These are phyloP conservation scores for Acleris holmiana DNA, from an alignment of 2,888 invertebrate species.

Conservation along the genomic window DNA sequence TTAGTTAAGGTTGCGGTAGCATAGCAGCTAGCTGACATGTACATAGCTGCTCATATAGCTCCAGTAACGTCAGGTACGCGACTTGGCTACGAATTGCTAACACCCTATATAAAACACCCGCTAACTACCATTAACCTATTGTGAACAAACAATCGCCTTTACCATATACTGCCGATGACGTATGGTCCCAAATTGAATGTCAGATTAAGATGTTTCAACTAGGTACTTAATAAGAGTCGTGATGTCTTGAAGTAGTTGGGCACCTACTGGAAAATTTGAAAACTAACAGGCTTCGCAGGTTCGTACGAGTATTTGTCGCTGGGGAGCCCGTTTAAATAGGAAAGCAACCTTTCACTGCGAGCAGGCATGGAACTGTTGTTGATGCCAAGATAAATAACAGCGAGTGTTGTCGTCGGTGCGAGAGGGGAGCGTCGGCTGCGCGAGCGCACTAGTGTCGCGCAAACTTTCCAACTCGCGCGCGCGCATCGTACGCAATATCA, in stretches of 20 bases:
- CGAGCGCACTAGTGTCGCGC: slow-evolving; percentile 49
- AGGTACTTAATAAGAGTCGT: too few relatives aligned
- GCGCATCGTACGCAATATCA: slow-evolving; percentile 46
- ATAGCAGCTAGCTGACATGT: too few relatives aligned
- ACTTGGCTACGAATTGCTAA: slow-evolving; percentile 12
- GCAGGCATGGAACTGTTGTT: slow-evolving; percentile 31
- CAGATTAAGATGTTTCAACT: too few relatives aligned
- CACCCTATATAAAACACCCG: slow-evolving; percentile 1
- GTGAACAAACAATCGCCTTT: slow-evolving; percentile 26
- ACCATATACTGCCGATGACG: slow-evolving; percentile 11
- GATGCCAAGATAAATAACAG: slow-evolving; percentile 30
- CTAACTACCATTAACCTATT: slow-evolving; percentile 16
- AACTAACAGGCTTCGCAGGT: slow-evolving; percentile 34
- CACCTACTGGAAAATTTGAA: slow-evolving; percentile 20
- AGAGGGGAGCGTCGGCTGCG: slow-evolving; percentile 42
- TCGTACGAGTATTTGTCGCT: slow-evolving; percentile 41
- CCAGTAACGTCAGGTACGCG: neutral
- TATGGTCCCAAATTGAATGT: neutral
- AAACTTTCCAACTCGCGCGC: slow-evolving; percentile 55
- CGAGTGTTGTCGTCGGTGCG: slow-evolving; percentile 43
- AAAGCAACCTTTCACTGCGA: slow-evolving; percentile 48
- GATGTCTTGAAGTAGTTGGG: too few relatives aligned
- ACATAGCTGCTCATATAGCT: too few relatives aligned
- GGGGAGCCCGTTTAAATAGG: slow-evolving; percentile 40
- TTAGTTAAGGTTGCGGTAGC: too few relatives aligned